Percentiles rank a stretch among this genome's conserved stretches.
These are phyloP conservation scores for Apamea sordens DNA, from an alignment of 2,888 invertebrate genomes.

Conservation along the genomic window DNA sequence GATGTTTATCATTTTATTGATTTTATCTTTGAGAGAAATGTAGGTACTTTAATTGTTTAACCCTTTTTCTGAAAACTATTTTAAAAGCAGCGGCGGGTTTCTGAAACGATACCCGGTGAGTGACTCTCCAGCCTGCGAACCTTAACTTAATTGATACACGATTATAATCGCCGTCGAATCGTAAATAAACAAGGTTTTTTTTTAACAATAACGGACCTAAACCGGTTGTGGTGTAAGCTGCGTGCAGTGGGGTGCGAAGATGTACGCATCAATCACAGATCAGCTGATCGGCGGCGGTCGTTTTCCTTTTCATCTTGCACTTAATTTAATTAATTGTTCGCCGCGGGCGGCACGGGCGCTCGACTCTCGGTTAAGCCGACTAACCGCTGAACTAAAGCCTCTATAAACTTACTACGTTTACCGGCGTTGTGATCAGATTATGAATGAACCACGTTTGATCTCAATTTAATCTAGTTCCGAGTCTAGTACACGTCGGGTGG, in stretches of 20 bases:
- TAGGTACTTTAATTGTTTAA: background rate
- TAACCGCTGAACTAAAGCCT: conserved; percentile 76
- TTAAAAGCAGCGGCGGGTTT: conserved; percentile 20
- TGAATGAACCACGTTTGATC: conserved; percentile 81
- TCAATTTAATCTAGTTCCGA: conserved; percentile 74
- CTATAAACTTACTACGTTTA: conserved; percentile 75
- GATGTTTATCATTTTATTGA: conserved; percentile 31
- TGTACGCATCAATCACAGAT: conserved; percentile 84
- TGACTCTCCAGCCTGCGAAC: conserved; percentile 43
- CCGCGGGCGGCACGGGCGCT: conserved; percentile 78
- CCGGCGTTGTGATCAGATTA: conserved; percentile 78
- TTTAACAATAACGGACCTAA: conserved; percentile 80
- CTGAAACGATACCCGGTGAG: conserved; percentile 39
- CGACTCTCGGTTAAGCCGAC: conserved; percentile 64
- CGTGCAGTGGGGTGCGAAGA: conserved; percentile 75
- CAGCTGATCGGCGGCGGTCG: conserved; percentile 85
- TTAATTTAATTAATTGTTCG: conserved; percentile 86
- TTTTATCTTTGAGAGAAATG: conserved; percentile 25
- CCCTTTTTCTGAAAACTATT: conserved; percentile 24
- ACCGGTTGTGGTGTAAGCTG: conserved; percentile 81
- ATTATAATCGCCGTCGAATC: conserved; percentile 71
- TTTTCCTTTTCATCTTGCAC: conserved; percentile 87
- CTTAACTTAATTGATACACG: conserved; percentile 77
- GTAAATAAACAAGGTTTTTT: conserved; percentile 76
- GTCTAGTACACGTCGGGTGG: conserved; percentile 64